Percentiles rank a stretch among this genome's conserved stretches.
Conservation (phyloP, 2,797 vertebrate species). For the Setipinna tenuifilis region DNA sequence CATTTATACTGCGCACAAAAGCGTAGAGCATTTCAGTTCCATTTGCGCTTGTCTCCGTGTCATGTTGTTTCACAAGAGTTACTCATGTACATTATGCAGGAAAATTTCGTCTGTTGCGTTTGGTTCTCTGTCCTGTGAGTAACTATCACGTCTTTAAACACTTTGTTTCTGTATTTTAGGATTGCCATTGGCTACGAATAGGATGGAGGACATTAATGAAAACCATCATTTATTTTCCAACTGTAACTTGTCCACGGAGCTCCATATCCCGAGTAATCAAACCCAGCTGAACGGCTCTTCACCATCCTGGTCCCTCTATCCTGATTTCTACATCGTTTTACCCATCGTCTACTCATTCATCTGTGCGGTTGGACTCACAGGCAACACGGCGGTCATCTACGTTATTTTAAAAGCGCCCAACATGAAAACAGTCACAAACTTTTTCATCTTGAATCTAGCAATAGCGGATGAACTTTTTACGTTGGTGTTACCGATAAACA, state of each 20-base stretch:
- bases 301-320: conserved; percentile 35
- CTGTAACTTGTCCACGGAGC: neutral
- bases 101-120: no score
- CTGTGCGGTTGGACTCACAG: conserved; percentile 72
- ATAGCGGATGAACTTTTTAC: conserved; percentile 73
- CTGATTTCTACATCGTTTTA: conserved; percentile 66
- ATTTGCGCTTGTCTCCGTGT: neutral
- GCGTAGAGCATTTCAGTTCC: neutral
- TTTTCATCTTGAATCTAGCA: conserved; percentile 77
- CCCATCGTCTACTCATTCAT: conserved; percentile 71
- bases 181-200: neutral
- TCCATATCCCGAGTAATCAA: neutral
- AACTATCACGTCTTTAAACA: no score
- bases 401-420: conserved; percentile 76
- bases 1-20: neutral
- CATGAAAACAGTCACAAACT: conserved; percentile 76
- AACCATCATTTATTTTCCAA: neutral
- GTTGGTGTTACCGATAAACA: conserved; percentile 72
- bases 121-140: neutral
- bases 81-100: no score
- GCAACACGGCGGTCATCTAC: conserved; percentile 72
- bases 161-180: neutral
- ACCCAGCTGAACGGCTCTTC: conserved; percentile 31
- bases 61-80: no score
- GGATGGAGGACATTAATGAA: neutral